Percentiles rank a stretch among this genome's conserved stretches.
Conservation (phyloP, 2,797 vertebrate genomes). For the Rhinogobio ventralis region DNA sequence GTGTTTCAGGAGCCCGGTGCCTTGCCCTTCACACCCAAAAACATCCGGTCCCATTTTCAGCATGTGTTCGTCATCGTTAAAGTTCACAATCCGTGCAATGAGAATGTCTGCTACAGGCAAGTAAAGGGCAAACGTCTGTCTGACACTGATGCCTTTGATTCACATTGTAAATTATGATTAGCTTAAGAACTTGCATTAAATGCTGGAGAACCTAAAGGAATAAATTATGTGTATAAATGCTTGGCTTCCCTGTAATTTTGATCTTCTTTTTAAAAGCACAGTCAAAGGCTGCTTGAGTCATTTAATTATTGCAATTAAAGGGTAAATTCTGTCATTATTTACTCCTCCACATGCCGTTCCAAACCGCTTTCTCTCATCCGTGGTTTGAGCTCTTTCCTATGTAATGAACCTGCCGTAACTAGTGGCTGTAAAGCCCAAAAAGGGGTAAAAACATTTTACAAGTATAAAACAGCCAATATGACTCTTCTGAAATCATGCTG, state of each 20-base stretch:
- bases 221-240: conserved; percentile 44
- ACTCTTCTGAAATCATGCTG: background rate
- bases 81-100: conserved; percentile 95
- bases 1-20: conserved; percentile 98
- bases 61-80: conserved; percentile 98
- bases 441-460: background rate
- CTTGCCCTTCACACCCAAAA: conserved; percentile 95
- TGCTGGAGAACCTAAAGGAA: conserved; percentile 66
- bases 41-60: conserved; percentile 98
- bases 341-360: background rate
- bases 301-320: conserved; percentile 19
- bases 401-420: background rate
- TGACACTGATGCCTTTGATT: conserved; percentile 42
- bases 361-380: background rate
- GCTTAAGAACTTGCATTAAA: conserved; percentile 62
- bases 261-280: conserved; percentile 18
- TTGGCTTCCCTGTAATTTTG: background rate
- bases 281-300: background rate
- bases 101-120: conserved; percentile 98
- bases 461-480: background rate
- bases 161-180: conserved; percentile 42
- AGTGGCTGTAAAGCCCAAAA: background rate
- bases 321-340: background rate
- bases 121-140: conserved; percentile 80
- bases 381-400: background rate